These are phyloP conservation scores for Steinernema feltiae DNA, from an alignment of 1,140 invertebrate genomes.

Conservation along the genomic window DNA sequence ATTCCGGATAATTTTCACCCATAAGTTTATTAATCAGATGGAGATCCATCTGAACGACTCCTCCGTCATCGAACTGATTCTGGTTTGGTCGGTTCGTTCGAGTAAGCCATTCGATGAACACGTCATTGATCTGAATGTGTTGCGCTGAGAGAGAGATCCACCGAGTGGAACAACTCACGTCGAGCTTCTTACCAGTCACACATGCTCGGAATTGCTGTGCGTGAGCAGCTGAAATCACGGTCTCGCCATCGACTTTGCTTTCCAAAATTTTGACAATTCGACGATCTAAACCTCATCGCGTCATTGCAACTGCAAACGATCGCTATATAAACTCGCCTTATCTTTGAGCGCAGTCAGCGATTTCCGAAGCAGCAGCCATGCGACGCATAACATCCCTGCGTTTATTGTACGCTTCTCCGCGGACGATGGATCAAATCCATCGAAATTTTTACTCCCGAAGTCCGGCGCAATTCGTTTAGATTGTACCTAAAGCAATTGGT, in stretches of 20 bases:
- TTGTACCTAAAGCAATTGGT: not conserved
- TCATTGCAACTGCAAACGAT: too few relatives aligned
- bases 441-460: not conserved
- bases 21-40: not conserved
- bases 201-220: not conserved
- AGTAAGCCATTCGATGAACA: not conserved
- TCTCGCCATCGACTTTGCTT: too few relatives aligned
- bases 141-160: not conserved
- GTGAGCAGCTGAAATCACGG: too few relatives aligned
- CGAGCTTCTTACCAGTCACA: not conserved
- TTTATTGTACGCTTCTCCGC: not conserved
- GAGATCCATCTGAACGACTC: not conserved
- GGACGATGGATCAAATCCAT: not conserved
- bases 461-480: too few relatives aligned
- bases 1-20: not conserved
- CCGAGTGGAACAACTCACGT: not conserved
- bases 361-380: too few relatives aligned
- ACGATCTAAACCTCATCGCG: too few relatives aligned
- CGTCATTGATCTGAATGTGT: not conserved
- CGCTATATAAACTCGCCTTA: too few relatives aligned
- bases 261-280: too few relatives aligned
- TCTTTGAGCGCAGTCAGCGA: too few relatives aligned
- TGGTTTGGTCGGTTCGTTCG: not conserved
- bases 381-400: not conserved
- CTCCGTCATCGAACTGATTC: not conserved